phyloP scores from a whole-genome alignment of 2,113 vertebrate species.

The Sphyrna mokarran region DNA sequence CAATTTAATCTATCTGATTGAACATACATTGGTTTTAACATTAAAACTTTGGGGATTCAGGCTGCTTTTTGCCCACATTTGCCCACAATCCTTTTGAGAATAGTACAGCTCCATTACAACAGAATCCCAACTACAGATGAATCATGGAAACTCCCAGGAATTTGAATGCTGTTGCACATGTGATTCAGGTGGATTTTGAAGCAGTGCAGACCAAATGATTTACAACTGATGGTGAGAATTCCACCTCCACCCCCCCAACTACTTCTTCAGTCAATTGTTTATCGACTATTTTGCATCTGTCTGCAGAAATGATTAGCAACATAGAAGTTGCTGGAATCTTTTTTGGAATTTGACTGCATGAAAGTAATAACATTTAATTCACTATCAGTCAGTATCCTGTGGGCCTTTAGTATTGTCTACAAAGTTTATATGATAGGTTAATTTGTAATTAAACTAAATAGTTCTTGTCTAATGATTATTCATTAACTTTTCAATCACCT shows the following conservation, averaged over 20 bases:
- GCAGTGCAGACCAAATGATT: not conserved
- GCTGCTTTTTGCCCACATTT: not conserved
- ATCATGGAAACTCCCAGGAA: not conserved
- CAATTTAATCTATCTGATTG: not conserved
- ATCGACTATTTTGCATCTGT: not conserved
- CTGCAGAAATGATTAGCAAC: not conserved
- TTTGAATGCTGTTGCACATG: not conserved
- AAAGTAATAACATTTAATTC: not conserved
- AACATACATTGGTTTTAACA: not conserved
- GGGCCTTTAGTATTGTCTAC: not conserved
- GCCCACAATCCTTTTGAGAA: not conserved
- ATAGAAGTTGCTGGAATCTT: no score
- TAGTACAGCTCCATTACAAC: not conserved
- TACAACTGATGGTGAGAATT: not conserved
- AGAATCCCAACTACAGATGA: not conserved
- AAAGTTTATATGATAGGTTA: not conserved
- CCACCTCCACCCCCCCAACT: not conserved
- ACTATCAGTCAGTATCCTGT: not conserved
- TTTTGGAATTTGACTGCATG: not conserved
- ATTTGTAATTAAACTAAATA: slow-evolving; percentile 27
- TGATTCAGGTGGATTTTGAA: not conserved
- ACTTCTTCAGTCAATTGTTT: not conserved
- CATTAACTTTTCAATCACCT: not conserved
- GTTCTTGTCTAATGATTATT: not conserved
- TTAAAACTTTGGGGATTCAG: not conserved